Conservation (phyloP, 2,888 invertebrate species). For the Heteropelma amictum region DNA sequence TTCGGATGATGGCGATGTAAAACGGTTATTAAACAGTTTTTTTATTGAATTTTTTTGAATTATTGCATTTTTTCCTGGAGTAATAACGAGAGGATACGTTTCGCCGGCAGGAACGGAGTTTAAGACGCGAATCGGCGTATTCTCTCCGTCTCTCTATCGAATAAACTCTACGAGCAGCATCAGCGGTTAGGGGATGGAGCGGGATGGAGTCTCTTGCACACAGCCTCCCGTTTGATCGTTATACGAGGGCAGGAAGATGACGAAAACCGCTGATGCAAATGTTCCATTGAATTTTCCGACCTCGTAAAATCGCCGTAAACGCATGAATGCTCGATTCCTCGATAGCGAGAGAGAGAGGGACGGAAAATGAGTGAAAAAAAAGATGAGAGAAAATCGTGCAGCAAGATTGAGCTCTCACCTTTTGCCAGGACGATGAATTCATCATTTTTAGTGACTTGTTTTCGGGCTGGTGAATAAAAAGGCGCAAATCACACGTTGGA, state of each 20-base stretch:
- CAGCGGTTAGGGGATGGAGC: slow-evolving; percentile 34
- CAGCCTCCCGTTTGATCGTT: slow-evolving; percentile 24
- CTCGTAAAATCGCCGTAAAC: slow-evolving; percentile 55
- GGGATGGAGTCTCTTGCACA: slow-evolving; percentile 12
- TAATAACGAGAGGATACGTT: slow-evolving; percentile 9
- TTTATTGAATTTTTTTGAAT: slow-evolving; percentile 44
- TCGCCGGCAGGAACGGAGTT: neutral
- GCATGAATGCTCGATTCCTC: slow-evolving; percentile 41
- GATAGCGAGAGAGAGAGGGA: neutral
- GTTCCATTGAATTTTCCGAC: slow-evolving; percentile 53
- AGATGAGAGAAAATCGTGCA: slow-evolving; percentile 23
- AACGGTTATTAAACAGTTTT: too few relatives aligned
- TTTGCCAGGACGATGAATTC: slow-evolving; percentile 10
- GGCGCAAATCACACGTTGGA: neutral
- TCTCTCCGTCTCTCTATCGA: neutral
- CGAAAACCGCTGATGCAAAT: slow-evolving; percentile 53
- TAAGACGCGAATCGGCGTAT: neutral
- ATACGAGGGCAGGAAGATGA: neutral
- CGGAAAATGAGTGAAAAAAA: neutral
- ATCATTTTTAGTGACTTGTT: neutral
- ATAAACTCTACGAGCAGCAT: neutral
- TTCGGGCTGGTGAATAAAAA: neutral
- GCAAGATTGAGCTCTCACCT: slow-evolving; percentile 40
- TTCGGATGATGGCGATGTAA: too few relatives aligned
- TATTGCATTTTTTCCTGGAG: neutral